Conservation (phyloP, 2,888 invertebrate species). For the Macrophya annulata region DNA sequence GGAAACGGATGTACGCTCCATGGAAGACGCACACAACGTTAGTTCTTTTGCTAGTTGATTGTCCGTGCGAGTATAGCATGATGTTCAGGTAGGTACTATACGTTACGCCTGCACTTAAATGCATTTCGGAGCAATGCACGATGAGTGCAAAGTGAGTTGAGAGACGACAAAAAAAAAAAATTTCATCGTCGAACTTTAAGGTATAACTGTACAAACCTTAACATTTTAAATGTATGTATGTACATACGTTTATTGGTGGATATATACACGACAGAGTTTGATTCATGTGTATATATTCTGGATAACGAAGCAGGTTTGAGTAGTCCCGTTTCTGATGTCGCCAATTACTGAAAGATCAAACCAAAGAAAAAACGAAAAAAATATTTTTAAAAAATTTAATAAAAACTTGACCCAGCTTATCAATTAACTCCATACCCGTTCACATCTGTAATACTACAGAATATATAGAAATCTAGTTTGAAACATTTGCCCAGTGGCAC, state of each 20-base stretch:
- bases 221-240: not conserved
- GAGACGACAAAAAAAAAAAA: not conserved
- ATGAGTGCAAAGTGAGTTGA: not conserved
- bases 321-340: constrained; percentile 36
- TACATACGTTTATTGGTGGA: not conserved
- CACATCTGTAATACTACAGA: not conserved
- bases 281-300: not conserved
- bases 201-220: not conserved
- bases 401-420: not conserved
- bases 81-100: not conserved
- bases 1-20: constrained; percentile 79
- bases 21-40: constrained; percentile 60
- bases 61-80: constrained; percentile 24
- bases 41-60: constrained; percentile 57
- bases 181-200: not conserved
- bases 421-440: constrained; percentile 4
- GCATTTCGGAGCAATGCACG: constrained; percentile 28
- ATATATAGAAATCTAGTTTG: not conserved
- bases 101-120: not conserved
- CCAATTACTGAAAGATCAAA: constrained; percentile 15
- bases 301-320: constrained; percentile 11
- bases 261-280: not conserved
- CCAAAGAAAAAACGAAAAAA: not conserved
- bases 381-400: too few species aligned
- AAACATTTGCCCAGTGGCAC: not conserved